Percentiles rank a stretch among this genome's conserved stretches.
These are phyloP conservation scores for Rallus limicola DNA, from an alignment of 2,113 vertebrate genomes.

Conservation along the genomic window DNA sequence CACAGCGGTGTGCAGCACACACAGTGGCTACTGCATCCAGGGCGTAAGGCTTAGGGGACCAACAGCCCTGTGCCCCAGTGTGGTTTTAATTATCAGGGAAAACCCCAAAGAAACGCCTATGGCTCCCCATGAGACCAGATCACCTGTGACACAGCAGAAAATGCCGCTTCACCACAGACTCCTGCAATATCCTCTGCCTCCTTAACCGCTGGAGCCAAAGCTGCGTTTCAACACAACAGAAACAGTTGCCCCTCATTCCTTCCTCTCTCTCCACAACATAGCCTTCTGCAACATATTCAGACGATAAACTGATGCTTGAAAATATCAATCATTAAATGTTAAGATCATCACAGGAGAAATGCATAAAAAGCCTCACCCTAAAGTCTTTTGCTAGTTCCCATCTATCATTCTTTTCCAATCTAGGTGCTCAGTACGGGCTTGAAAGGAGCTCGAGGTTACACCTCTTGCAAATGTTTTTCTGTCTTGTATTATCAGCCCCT, in stretches of 20 bases:
- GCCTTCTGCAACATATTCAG: background rate
- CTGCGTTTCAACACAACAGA: background rate
- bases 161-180: background rate
- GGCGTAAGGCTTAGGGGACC: background rate
- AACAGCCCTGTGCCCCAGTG: accelerated
- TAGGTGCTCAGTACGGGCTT: background rate
- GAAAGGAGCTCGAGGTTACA: background rate
- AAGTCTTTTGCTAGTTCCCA: background rate
- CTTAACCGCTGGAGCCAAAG: background rate
- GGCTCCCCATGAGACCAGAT: background rate
- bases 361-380: background rate
- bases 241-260: background rate
- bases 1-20: background rate
- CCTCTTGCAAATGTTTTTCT: background rate
- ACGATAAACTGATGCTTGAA: background rate
- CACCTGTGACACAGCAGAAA: background rate
- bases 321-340: background rate
- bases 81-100: background rate
- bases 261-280: background rate
- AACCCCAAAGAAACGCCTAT: background rate
- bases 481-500: background rate
- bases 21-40: background rate
- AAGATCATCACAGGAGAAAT: background rate
- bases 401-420: background rate
- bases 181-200: background rate